phyloP scores from a whole-genome alignment of 2,113 vertebrate genomes.

The Lagopus muta region DNA sequence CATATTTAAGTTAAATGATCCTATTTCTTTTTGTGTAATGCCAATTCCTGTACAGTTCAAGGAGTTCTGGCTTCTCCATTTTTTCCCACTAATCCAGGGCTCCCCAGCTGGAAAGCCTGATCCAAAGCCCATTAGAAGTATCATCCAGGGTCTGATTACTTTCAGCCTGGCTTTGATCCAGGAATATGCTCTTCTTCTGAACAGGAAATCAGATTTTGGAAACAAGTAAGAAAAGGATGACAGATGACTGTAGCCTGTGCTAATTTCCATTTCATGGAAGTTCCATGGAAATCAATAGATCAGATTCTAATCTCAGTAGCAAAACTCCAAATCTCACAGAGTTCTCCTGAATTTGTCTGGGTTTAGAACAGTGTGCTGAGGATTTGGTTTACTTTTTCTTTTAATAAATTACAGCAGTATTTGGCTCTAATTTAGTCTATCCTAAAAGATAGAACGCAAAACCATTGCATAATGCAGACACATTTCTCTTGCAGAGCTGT shows the following conservation, averaged over 20 bases:
- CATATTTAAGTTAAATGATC: not conserved
- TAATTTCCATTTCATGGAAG: conserved; percentile 8
- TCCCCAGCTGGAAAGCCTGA: not conserved
- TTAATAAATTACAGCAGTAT: conserved; percentile 17
- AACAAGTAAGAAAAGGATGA: conserved; percentile 26
- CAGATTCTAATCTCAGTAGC: not conserved
- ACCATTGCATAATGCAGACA: rapidly evolving
- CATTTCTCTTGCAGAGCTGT: not conserved
- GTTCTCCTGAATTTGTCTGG: not conserved
- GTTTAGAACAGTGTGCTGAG: not conserved
- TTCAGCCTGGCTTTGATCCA: conserved; percentile 19
- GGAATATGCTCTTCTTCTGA: conserved; percentile 50
- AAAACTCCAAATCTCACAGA: not conserved
- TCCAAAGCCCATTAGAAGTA: conserved; percentile 11
- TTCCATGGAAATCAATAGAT: not conserved
- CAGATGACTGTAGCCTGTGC: not conserved
- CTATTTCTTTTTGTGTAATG: not conserved
- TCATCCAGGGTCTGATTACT: not conserved
- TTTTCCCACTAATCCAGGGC: not conserved
- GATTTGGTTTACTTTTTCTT: conserved; percentile 1
- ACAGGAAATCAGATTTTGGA: conserved; percentile 51
- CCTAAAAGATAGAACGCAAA: conserved; percentile 39
- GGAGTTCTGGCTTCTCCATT: not conserved
- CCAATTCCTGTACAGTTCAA: not conserved
- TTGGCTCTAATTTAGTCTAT: conserved; percentile 33